Percentiles rank a stretch among this genome's conserved stretches.
Conservation (phyloP, 2,113 vertebrate species). For the Brachypteracias leptosomus region DNA sequence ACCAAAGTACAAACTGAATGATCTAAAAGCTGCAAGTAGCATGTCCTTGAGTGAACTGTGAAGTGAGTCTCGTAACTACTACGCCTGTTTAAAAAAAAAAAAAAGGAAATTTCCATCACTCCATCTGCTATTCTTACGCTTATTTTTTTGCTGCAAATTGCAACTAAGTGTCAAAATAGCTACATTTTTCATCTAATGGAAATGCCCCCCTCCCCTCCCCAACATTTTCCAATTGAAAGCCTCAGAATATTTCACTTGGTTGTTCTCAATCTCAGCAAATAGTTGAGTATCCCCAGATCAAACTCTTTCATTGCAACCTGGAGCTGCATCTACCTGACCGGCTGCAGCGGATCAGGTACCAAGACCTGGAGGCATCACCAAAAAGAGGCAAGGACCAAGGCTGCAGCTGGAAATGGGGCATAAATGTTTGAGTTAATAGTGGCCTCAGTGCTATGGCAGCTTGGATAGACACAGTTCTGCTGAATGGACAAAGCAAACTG, state of each 20-base stretch:
- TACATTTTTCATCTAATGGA: background rate
- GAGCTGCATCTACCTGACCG: fast-evolving
- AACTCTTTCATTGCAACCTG: background rate
- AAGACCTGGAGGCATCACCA: background rate
- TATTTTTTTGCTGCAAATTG: background rate
- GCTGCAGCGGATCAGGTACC: background rate
- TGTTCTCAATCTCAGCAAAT: background rate
- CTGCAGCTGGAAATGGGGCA: background rate
- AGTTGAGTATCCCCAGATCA: background rate
- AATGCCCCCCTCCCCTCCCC: background rate
- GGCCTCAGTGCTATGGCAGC: fast-evolving
- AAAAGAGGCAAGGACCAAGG: fast-evolving
- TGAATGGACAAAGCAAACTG: fast-evolving
- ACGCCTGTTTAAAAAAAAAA: background rate
- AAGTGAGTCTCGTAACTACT: background rate
- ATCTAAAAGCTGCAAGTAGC: background rate
- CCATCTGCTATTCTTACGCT: slow-evolving; percentile 28
- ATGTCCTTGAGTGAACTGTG: slow-evolving; percentile 18
- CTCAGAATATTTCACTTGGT: background rate
- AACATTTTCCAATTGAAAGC: background rate
- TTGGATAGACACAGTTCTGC: fast-evolving
- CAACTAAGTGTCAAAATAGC: background rate
- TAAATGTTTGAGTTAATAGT: fast-evolving
- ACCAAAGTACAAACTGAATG: background rate
- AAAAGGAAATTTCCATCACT: slow-evolving; percentile 30